These are phyloP conservation scores for Sturnus vulgaris DNA, from an alignment of 2,113 vertebrate genomes.

Conservation along the genomic window DNA sequence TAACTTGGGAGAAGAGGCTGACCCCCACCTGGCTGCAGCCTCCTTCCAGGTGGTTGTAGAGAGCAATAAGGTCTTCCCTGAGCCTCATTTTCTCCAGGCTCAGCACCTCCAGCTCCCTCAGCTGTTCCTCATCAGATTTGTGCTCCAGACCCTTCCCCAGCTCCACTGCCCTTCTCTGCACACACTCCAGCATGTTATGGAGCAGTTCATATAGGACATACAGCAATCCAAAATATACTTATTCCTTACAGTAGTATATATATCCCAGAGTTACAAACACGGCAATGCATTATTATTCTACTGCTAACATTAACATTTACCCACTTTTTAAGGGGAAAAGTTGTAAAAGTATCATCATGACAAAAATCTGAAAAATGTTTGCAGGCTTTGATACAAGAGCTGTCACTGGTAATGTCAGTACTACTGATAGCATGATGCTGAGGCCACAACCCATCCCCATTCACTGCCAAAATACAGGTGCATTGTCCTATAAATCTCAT, in stretches of 20 bases:
- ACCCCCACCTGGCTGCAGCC: background rate
- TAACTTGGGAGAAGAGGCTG: background rate
- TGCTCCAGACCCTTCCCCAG: background rate
- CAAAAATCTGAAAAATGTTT: background rate
- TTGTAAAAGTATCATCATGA: background rate
- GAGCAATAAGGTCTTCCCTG: fast-evolving
- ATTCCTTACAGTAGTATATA: background rate
- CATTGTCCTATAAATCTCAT: background rate
- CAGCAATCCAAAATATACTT: background rate
- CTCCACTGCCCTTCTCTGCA: background rate
- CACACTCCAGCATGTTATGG: background rate
- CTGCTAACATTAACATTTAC: background rate
- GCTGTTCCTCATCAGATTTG: background rate
- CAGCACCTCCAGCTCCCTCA: background rate
- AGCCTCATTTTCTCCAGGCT: background rate
- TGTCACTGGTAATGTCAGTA: too few relatives aligned
- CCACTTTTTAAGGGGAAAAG: background rate
- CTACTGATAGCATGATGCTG: background rate
- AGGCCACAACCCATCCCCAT: background rate
- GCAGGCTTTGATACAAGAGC: background rate
- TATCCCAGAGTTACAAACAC: background rate
- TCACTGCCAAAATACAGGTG: background rate
- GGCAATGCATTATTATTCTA: background rate
- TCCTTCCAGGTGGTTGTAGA: background rate
- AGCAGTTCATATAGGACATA: fast-evolving